phyloP scores from a whole-genome alignment of 2,797 vertebrate genomes.

The Mus caroli region DNA sequence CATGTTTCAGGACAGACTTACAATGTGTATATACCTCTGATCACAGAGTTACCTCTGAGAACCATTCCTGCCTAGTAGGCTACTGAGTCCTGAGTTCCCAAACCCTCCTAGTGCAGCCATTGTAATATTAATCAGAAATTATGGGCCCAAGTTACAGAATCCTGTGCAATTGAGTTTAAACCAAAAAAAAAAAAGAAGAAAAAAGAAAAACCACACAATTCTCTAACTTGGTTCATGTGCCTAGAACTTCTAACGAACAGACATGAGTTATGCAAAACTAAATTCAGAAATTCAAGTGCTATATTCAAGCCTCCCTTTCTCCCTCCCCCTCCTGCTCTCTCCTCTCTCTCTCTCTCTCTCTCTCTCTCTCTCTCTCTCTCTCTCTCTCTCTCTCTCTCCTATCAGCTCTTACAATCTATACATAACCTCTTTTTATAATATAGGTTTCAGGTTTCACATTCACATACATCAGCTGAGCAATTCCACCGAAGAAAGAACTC shows the following conservation, averaged over 20 bases:
- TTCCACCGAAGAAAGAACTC: not conserved
- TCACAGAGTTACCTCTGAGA: slow-evolving; percentile 16
- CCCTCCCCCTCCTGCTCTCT: not conserved
- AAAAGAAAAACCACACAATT: too few relatives aligned
- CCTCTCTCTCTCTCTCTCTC: not conserved
- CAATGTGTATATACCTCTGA: not conserved
- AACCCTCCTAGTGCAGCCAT: not conserved
- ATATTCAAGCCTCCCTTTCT: not conserved
- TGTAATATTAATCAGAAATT: slow-evolving; percentile 10
- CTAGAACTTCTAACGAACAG: not conserved
- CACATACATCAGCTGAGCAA: not conserved
- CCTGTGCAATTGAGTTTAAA: not conserved
- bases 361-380: not conserved
- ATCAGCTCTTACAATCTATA: not conserved
- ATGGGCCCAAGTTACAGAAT: slow-evolving; percentile 2
- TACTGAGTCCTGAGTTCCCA: not conserved
- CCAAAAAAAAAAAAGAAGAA: not conserved
- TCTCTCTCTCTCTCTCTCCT: not conserved
- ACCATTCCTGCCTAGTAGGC: not conserved
- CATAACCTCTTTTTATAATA: not conserved
- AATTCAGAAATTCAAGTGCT: slow-evolving; percentile 24
- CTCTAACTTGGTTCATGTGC: not conserved
- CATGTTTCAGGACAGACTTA: slow-evolving; percentile 31
- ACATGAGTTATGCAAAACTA: not conserved
- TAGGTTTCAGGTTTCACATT: not conserved